These are phyloP conservation scores for Agrochola lychnidis DNA, from an alignment of 2,888 invertebrate species.

Conservation along the genomic window DNA sequence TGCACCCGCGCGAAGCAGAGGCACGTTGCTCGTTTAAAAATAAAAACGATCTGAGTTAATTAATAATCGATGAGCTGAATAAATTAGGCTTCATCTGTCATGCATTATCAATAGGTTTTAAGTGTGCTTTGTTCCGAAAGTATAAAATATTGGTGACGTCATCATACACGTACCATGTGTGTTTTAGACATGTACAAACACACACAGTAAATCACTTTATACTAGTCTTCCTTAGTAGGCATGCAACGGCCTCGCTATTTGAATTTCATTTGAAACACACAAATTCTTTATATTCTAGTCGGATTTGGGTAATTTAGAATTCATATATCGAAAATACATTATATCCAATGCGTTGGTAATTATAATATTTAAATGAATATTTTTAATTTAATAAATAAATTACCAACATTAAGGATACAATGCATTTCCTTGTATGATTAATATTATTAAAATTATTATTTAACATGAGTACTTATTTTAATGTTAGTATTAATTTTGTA, in stretches of 20 bases:
- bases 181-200: background rate
- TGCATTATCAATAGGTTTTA: slow-evolving; percentile 10
- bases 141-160: slow-evolving; percentile 31
- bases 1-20: background rate
- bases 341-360: background rate
- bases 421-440: slow-evolving; percentile 16
- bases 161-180: background rate
- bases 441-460: slow-evolving; percentile 5
- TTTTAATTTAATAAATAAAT: slow-evolving; percentile 1
- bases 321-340: background rate
- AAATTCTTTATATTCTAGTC: background rate
- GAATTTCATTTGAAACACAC: slow-evolving; percentile 8
- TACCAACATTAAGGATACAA: slow-evolving; percentile 1
- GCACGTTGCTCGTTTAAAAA: background rate
- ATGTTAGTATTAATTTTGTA: background rate
- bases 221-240: background rate
- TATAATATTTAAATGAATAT: background rate
- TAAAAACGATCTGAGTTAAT: background rate
- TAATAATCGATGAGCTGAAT: background rate
- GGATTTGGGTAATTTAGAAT: slow-evolving; percentile 8
- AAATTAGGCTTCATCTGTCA: background rate
- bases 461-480: background rate
- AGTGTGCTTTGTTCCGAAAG: slow-evolving; percentile 24
- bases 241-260: slow-evolving; percentile 17
- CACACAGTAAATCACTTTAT: slow-evolving; percentile 2